phyloP scores from a whole-genome alignment of 2,113 vertebrate species.

The Neodontobutis hainanensis region DNA sequence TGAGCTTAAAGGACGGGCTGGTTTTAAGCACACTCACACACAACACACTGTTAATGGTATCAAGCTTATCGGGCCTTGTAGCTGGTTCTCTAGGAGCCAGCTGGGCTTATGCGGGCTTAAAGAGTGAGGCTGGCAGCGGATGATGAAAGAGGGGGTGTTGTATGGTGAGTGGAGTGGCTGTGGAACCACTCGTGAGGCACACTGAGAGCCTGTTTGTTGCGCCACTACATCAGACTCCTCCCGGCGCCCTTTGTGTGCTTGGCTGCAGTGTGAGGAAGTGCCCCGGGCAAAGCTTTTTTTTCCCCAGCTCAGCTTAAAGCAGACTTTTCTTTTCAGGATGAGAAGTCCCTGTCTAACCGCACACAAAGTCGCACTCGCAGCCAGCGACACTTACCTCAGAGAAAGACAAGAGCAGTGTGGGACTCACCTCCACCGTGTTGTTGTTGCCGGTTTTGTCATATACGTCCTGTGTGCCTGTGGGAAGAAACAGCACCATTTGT shows the following conservation, averaged over 20 bases:
- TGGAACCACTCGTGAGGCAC: slow-evolving; percentile 46
- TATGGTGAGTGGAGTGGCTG: slow-evolving; percentile 39
- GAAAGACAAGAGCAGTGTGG: slow-evolving; percentile 41
- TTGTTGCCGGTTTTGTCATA: slow-evolving; percentile 89
- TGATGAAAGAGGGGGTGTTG: slow-evolving; percentile 57
- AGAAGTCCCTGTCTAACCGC: slow-evolving; percentile 31
- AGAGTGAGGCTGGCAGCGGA: slow-evolving; percentile 47
- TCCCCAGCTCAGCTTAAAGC: slow-evolving; percentile 66
- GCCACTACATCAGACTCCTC: slow-evolving; percentile 39
- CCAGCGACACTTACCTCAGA: slow-evolving; percentile 66
- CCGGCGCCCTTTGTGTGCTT: slow-evolving; percentile 48
- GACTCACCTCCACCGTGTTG: slow-evolving; percentile 96
- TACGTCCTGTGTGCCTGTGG: slow-evolving; percentile 89
- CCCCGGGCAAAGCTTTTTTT: slow-evolving; percentile 55
- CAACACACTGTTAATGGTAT: slow-evolving; percentile 44
- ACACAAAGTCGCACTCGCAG: slow-evolving; percentile 33
- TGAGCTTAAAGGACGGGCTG: slow-evolving; percentile 36
- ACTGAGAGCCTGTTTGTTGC: slow-evolving; percentile 29
- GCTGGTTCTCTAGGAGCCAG: slow-evolving; percentile 54
- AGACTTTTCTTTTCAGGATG: slow-evolving; percentile 42
- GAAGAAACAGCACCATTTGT: slow-evolving; percentile 28
- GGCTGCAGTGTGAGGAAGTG: slow-evolving; percentile 43
- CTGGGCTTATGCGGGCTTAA: slow-evolving; percentile 52
- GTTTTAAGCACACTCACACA: slow-evolving; percentile 20
- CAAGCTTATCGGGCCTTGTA: slow-evolving; percentile 60